phyloP scores from a whole-genome alignment of 1,140 invertebrate species.

The Tetragonula clypearis region DNA sequence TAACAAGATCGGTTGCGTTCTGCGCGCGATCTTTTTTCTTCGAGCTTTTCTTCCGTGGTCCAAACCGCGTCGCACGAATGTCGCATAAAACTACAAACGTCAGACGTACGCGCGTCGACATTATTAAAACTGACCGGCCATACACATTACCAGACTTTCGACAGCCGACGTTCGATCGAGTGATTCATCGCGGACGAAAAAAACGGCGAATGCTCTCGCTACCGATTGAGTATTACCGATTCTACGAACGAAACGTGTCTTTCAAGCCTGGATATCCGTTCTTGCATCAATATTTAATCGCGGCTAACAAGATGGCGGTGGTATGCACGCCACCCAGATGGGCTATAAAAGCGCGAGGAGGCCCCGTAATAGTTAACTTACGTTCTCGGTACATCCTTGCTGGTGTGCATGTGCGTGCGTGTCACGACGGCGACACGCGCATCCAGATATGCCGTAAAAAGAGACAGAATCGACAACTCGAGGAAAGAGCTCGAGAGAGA shows the following conservation, averaged over 20 bases:
- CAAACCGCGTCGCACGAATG: too few species aligned
- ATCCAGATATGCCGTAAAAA: background rate
- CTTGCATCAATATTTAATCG: conserved; percentile 77
- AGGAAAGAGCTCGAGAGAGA: background rate
- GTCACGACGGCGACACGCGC: conserved; percentile 12
- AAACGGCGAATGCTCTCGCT: background rate
- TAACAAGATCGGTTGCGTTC: conserved; percentile 11
- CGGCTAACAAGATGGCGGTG: conserved; percentile 74
- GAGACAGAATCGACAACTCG: background rate
- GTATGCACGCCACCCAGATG: conserved; percentile 63
- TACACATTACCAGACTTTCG: background rate
- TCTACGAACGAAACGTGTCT: conserved; percentile 53
- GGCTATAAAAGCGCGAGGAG: conserved; percentile 66
- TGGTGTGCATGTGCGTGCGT: background rate
- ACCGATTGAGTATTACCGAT: conserved; percentile 48
- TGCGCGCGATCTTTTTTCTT: background rate
- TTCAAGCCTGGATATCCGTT: conserved; percentile 63
- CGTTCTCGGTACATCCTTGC: conserved; percentile 50
- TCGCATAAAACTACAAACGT: background rate
- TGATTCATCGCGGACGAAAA: conserved; percentile 3
- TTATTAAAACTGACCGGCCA: background rate
- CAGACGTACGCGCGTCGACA: too few species aligned
- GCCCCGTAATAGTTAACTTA: conserved; percentile 56
- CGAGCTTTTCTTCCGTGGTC: too few species aligned
- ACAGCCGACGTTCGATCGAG: too few species aligned